These are phyloP conservation scores for Aphrophora alni DNA, from an alignment of 2,888 invertebrate genomes.

Conservation along the genomic window DNA sequence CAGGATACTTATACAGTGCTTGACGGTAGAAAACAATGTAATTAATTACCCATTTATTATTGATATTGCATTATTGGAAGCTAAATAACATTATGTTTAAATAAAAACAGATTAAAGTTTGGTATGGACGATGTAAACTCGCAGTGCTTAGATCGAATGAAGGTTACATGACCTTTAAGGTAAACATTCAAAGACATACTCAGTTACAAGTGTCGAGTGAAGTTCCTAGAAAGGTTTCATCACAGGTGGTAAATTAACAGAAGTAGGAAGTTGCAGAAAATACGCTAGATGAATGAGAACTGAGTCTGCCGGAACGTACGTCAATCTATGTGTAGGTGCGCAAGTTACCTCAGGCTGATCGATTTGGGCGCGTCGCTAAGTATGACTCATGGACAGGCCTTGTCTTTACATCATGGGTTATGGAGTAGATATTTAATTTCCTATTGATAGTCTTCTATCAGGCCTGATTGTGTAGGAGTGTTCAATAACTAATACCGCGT, in stretches of 20 bases:
- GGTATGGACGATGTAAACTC: too few relatives aligned
- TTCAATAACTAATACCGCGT: too few relatives aligned
- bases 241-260: neutral
- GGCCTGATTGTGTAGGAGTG: too few relatives aligned
- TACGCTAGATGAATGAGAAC: too few relatives aligned
- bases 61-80: too few relatives aligned
- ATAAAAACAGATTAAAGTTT: too few relatives aligned
- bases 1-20: too few relatives aligned
- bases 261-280: neutral
- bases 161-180: neutral
- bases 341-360: neutral
- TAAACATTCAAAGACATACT: neutral
- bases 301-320: neutral
- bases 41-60: too few relatives aligned
- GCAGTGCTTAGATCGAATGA: neutral
- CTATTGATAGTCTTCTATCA: too few relatives aligned
- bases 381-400: neutral
- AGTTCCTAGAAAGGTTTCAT: neutral
- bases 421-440: too few relatives aligned
- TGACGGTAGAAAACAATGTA: too few relatives aligned
- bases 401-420: neutral
- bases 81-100: too few relatives aligned
- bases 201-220: neutral
- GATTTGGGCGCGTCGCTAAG: neutral
- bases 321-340: neutral